Conservation (phyloP, 2,888 invertebrate species). For the Steinernema scapterisci region DNA sequence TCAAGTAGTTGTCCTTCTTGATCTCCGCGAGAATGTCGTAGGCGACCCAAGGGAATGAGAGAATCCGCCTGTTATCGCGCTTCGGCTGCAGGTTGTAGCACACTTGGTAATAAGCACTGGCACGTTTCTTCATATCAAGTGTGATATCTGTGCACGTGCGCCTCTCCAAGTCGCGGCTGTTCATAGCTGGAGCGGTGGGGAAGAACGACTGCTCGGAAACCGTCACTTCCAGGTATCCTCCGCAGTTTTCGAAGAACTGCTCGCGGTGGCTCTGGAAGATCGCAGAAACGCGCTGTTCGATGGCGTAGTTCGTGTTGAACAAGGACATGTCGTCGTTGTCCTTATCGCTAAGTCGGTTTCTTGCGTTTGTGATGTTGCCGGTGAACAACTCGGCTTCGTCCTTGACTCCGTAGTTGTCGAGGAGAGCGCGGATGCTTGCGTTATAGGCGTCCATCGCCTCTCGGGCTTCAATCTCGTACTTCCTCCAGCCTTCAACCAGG, state of each 20-base stretch:
- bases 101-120: conserved; percentile 52
- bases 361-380: conserved; percentile 52
- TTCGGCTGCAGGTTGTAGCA: conserved; percentile 43
- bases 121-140: conserved; percentile 42
- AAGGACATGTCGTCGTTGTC: conserved; percentile 66
- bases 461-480: conserved; percentile 37
- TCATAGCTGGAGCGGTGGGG: neutral
- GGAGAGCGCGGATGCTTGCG: conserved; percentile 33
- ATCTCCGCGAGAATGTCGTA: conserved; percentile 54
- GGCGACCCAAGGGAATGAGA: conserved; percentile 61
- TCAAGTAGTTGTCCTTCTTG: conserved; percentile 12
- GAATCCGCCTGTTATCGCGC: conserved; percentile 33
- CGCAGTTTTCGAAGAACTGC: conserved; percentile 44
- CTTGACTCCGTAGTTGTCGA: conserved; percentile 60
- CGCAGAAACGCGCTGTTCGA: conserved; percentile 54
- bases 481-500: conserved; percentile 36
- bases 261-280: conserved; percentile 41
- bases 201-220: neutral
- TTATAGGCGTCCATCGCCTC: conserved; percentile 44
- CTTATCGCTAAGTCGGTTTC: conserved; percentile 59
- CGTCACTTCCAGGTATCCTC: neutral
- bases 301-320: conserved; percentile 59
- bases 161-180: neutral
- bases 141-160: conserved; percentile 36
- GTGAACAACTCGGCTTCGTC: conserved; percentile 62